Percentiles rank a stretch among this genome's conserved stretches.
phyloP scores from a whole-genome alignment of 2,113 vertebrate species.

The Eubucco bourcierii region DNA sequence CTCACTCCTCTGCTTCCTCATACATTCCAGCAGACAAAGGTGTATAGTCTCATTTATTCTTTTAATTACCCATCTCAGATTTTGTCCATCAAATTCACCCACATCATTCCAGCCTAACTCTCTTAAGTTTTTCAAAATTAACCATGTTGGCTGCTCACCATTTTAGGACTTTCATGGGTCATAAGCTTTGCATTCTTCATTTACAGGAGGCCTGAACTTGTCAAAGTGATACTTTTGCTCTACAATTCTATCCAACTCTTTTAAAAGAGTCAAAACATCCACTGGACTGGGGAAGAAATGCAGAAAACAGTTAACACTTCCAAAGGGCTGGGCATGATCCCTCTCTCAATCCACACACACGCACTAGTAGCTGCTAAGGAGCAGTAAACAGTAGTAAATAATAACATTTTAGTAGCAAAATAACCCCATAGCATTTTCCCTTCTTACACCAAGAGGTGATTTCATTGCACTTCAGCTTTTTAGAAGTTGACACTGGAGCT shows the following conservation, averaged over 20 bases:
- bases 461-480: background rate
- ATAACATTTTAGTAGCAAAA: background rate
- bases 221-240: background rate
- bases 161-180: background rate
- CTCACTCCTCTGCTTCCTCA: background rate
- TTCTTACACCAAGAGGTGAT: background rate
- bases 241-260: background rate
- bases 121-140: background rate
- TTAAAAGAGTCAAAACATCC: background rate
- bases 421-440: background rate
- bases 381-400: background rate
- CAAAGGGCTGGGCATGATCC: background rate
- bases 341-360: background rate
- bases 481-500: background rate
- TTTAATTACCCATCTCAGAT: background rate
- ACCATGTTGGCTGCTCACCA: background rate
- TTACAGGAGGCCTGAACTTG: background rate
- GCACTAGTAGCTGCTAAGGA: background rate
- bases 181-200: background rate
- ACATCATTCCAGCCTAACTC: slow-evolving; percentile 12
- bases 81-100: background rate
- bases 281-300: background rate
- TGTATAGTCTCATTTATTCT: background rate
- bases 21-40: background rate
- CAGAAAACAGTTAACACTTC: background rate